Evolutionary conservation across 2,888 invertebrate species (phyloP), one percentile per base, ranked within the genome.

Genomic region (Gnatocerus cornutus): DNA sequence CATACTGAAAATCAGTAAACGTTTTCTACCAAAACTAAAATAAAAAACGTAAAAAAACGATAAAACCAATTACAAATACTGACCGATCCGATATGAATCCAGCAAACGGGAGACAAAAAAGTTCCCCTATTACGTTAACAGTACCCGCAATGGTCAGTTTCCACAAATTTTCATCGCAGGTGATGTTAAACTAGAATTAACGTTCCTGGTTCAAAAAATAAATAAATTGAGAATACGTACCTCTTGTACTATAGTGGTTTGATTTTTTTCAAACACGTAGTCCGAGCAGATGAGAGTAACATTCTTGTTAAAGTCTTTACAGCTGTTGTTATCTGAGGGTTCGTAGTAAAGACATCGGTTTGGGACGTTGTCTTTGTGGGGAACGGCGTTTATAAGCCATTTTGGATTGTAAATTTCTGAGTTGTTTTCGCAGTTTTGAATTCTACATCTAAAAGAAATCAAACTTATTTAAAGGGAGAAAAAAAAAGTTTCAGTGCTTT

Each of bases 51-150:
- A n/a, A n/a, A n/a, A n/a, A n/a, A n/a, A n/a, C n/a, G n/a, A n/a
- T n/a, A n/a, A n/a, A n/a, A n/a, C n/a, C n/a, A n/a, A n/a, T n/a
- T n/a, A n/a, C n/a, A 21, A 21, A 21, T 52, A 48, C 72, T 72
- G 56, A 92, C 86, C 89, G 90, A 84, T 93, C 93, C 0, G 88
- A 91, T 76, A 87, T 85, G 82, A 83, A 89, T 81, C 87, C 89
- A 33, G 84, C 89, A 67, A 92, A 86, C 7, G 91, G 87, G 83
- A 93, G 88, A 9, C 92, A 90, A 27, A 91, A 84, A 76, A 93
- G 90, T 85, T 92, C 92, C 12, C 93, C 93, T 50, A 91, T 81
- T 79, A 91, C 92, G 81, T 92, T 92, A 6, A 92, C 86, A 0
- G 92, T 92, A 9, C 93, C 93, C 30, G 92, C 88, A 73, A 92